These are phyloP conservation scores for Tiliacea citrago DNA, from an alignment of 2,888 invertebrate species.

Conservation along the genomic window DNA sequence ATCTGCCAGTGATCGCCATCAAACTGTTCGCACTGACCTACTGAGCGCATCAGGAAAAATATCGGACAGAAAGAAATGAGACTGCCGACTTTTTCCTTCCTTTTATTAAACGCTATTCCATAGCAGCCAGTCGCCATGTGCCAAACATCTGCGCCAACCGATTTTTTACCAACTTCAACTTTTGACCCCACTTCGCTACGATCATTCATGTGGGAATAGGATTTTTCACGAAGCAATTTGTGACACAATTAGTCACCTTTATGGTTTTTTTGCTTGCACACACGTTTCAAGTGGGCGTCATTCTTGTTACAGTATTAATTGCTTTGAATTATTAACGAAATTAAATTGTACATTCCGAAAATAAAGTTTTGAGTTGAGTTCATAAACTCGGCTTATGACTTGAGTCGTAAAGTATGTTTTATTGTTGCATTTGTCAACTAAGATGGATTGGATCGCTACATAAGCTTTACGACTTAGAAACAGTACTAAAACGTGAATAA, in stretches of 20 bases:
- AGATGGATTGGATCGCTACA: conserved; percentile 24
- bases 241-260: conserved; percentile 72
- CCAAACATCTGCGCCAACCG: conserved; percentile 86
- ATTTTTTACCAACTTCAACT: conserved; percentile 88
- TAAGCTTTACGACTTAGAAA: conserved; percentile 39
- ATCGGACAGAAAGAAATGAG: conserved; percentile 65
- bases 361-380: conserved; percentile 50
- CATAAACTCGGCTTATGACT: conserved; percentile 35
- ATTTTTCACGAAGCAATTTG: conserved; percentile 80
- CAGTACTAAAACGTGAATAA: conserved; percentile 39
- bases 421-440: conserved; percentile 41
- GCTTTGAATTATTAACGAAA: conserved; percentile 75
- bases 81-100: conserved; percentile 64
- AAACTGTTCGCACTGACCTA: conserved; percentile 55
- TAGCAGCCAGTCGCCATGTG: conserved; percentile 79
- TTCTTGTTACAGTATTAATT: conserved; percentile 83
- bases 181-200: conserved; percentile 88
- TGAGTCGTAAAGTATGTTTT: conserved; percentile 41
- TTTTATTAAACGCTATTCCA: conserved; percentile 74
- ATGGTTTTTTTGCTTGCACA: conserved; percentile 72
- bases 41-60: conserved; percentile 61
- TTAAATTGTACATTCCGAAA: conserved; percentile 61
- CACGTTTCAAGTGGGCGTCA: conserved; percentile 76
- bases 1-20: conserved; percentile 46
- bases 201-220: conserved; percentile 89